A percentile compares a stretch with the other conserved stretches of the same genome.
phyloP scores from a whole-genome alignment of 1,140 invertebrate species.

The Microvelia longipes region DNA sequence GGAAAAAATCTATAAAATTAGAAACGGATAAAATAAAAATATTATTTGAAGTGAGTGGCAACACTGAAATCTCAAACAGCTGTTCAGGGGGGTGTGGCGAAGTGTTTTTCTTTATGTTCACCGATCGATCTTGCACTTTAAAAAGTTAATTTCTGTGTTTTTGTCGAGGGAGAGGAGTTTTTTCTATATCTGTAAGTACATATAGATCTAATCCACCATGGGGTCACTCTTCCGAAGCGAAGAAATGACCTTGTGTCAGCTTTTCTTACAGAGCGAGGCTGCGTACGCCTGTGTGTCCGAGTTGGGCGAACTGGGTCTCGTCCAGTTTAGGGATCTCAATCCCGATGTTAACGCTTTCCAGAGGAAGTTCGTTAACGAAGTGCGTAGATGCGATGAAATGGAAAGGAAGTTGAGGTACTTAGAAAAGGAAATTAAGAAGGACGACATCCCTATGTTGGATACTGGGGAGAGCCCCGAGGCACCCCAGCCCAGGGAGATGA shows the following conservation, averaged over 20 bases:
- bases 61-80: not conserved
- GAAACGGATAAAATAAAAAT: not conserved
- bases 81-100: not conserved
- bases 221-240: constrained; percentile 72
- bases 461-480: constrained; percentile 96
- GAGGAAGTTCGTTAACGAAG: constrained; percentile 89
- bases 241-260: constrained; percentile 79
- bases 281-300: constrained; percentile 87
- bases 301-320: constrained; percentile 79
- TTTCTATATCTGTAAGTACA: not conserved
- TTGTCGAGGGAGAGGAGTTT: not conserved
- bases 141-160: not conserved
- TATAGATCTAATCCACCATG: constrained; percentile 32
- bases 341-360: constrained; percentile 90
- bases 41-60: not conserved
- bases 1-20: not conserved
- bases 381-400: constrained; percentile 89
- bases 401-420: constrained; percentile 86
- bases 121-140: not conserved
- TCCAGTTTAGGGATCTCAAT: constrained; percentile 84
- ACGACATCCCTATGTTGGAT: constrained; percentile 91
- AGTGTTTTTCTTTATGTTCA: not conserved
- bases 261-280: constrained; percentile 82
- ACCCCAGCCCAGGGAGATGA: constrained; percentile 96
- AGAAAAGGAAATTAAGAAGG: constrained; percentile 96